Percentiles rank a stretch among this genome's conserved stretches.
These are phyloP conservation scores for Cotesia chilonis DNA, from an alignment of 1,140 invertebrate species.

Conservation along the genomic window DNA sequence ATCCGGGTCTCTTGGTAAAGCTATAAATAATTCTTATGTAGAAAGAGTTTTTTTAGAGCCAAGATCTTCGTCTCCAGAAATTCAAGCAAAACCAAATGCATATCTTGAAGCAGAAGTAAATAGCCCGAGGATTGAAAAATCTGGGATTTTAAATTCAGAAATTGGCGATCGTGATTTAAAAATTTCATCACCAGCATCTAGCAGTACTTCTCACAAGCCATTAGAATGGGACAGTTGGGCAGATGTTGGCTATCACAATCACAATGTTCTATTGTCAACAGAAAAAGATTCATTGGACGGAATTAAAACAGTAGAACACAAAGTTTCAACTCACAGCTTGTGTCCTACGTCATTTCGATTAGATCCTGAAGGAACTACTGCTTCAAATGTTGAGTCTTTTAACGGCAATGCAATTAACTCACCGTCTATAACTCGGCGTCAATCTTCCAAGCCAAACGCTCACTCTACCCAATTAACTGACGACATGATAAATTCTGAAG, in stretches of 20 bases:
- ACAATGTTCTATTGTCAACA: constrained; percentile 58
- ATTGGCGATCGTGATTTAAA: constrained; percentile 47
- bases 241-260: constrained; percentile 77
- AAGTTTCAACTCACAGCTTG: constrained; percentile 61
- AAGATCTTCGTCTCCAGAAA: constrained; percentile 32
- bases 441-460: constrained; percentile 46
- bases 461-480: constrained; percentile 55
- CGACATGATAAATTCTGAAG: constrained; percentile 52
- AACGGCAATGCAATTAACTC: constrained; percentile 27
- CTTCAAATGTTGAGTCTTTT: constrained; percentile 31
- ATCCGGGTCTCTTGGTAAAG: constrained; percentile 41
- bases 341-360: constrained; percentile 47
- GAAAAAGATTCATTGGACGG: constrained; percentile 63
- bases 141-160: constrained; percentile 5
- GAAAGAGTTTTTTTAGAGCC: constrained; percentile 27
- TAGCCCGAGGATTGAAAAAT: constrained; percentile 40
- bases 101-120: constrained; percentile 26
- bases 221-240: constrained; percentile 81
- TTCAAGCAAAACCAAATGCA: background rate
- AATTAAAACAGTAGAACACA: constrained; percentile 69
- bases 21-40: constrained; percentile 40
- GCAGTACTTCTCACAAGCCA: constrained; percentile 71
- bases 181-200: constrained; percentile 70
- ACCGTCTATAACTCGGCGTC: background rate
- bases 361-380: constrained; percentile 22